Conservation (phyloP, 2,113 vertebrate species). For the Vulpes ferrilata region DNA sequence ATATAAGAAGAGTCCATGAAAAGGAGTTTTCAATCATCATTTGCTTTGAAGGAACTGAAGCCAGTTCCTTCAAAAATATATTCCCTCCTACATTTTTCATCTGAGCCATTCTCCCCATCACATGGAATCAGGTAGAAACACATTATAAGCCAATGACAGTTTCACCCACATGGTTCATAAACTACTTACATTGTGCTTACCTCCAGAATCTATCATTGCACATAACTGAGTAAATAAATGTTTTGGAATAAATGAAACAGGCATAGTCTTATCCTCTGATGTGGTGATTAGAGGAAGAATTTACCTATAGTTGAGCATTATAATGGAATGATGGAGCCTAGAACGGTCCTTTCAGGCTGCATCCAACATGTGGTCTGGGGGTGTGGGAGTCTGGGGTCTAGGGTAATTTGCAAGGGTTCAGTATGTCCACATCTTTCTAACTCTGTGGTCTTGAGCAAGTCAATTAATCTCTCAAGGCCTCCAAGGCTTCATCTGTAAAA, state of each 20-base stretch:
- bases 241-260: background rate
- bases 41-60: background rate
- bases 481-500: background rate
- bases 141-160: background rate
- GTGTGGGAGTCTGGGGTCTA: background rate
- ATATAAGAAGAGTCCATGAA: background rate
- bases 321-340: background rate
- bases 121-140: background rate
- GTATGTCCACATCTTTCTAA: background rate
- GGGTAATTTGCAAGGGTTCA: background rate
- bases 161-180: background rate
- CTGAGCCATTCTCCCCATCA: background rate
- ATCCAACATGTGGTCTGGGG: background rate
- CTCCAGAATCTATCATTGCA: background rate
- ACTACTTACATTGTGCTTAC: background rate
- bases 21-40: background rate
- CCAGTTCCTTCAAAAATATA: background rate
- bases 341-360: rapidly evolving
- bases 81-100: background rate
- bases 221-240: background rate
- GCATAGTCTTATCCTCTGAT: background rate
- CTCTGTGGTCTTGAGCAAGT: background rate
- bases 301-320: no score
- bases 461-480: background rate
- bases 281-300: background rate